Conservation (phyloP, 2,888 invertebrate species). For the Xestia xanthographa region DNA sequence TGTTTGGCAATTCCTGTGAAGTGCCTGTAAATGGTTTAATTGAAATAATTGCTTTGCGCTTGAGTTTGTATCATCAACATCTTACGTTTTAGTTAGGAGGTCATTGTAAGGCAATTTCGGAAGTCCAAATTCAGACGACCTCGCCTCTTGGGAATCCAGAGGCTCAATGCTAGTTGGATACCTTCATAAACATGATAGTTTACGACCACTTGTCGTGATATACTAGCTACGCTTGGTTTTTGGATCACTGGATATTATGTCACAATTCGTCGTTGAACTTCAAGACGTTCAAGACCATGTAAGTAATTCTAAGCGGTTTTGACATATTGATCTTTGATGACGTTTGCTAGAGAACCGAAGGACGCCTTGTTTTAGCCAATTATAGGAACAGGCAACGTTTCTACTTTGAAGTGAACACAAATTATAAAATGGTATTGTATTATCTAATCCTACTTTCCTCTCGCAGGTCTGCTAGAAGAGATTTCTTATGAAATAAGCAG, state of each 20-base stretch:
- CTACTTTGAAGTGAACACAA: too few relatives aligned
- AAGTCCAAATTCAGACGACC: background rate
- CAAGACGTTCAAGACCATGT: too few relatives aligned
- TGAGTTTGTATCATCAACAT: background rate
- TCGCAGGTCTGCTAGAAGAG: too few relatives aligned
- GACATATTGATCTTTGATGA: too few relatives aligned
- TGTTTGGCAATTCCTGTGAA: background rate
- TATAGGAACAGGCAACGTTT: too few relatives aligned
- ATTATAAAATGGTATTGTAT: too few relatives aligned
- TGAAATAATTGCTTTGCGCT: background rate
- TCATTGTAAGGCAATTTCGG: constrained; percentile 5
- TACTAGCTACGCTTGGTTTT: background rate
- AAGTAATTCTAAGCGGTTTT: too few relatives aligned
- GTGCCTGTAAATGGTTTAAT: background rate
- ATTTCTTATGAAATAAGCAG: too few relatives aligned
- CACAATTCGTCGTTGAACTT: background rate
- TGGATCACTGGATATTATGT: background rate
- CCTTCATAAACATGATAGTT: background rate
- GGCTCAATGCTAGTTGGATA: background rate
- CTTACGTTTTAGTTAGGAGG: background rate
- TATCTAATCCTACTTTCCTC: too few relatives aligned
- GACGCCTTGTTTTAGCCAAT: too few relatives aligned
- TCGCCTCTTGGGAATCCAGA: background rate
- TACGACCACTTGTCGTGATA: background rate
- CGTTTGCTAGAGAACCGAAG: too few relatives aligned